phyloP scores from a whole-genome alignment of 2,797 vertebrate species.

The Microctenopoma steveboyesi region DNA sequence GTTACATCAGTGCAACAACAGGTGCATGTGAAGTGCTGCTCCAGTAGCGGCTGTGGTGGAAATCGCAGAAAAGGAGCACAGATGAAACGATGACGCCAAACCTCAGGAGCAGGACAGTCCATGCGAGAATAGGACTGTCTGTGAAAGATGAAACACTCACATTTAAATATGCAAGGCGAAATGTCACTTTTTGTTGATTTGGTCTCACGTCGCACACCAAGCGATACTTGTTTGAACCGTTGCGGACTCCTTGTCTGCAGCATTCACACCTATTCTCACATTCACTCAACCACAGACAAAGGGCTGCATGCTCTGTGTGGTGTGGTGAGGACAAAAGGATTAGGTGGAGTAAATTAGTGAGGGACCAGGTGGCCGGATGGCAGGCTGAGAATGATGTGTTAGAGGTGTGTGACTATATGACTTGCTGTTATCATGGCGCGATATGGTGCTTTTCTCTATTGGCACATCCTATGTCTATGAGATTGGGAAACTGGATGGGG shows the following conservation, averaged over 20 bases:
- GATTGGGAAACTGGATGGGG: constrained; percentile 1
- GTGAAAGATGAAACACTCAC: constrained; percentile 1
- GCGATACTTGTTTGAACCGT: not conserved
- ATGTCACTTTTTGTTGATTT: not conserved
- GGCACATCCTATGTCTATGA: constrained; percentile 19
- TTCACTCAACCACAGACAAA: constrained; percentile 6
- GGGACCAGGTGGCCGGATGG: constrained; percentile 73
- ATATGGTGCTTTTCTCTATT: constrained; percentile 16
- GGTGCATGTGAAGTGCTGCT: constrained; percentile 32
- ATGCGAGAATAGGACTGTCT: not conserved
- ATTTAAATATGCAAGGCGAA: not conserved
- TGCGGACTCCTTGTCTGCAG: not conserved
- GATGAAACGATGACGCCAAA: constrained; percentile 36
- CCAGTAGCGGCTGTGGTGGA: not conserved
- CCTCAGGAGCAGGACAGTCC: not conserved
- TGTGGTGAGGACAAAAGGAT: not conserved
- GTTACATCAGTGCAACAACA: constrained; percentile 27
- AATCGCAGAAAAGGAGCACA: not conserved
- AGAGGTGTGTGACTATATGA: constrained; percentile 52
- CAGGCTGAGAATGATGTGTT: constrained; percentile 72
- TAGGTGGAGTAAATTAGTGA: constrained; percentile 27
- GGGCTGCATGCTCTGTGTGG: constrained; percentile 19
- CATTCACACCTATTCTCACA: constrained; percentile 22
- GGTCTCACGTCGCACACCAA: not conserved
- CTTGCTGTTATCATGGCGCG: constrained; percentile 36